phyloP scores from a whole-genome alignment of 2,113 vertebrate species.

The Cinclus mexicanus region DNA sequence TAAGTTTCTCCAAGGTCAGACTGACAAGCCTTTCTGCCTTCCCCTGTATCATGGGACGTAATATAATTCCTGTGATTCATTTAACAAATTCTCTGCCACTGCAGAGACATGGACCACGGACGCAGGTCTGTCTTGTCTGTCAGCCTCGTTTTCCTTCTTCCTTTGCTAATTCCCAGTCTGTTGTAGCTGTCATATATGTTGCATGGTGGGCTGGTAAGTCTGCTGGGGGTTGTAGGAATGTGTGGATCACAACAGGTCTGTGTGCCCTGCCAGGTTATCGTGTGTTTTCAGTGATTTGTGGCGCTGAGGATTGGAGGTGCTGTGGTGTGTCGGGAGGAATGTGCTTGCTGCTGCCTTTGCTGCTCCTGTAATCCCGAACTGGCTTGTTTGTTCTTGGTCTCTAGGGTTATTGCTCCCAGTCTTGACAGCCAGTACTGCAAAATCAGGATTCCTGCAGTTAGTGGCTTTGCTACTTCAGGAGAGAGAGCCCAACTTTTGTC shows the following conservation, averaged over 20 bases:
- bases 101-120: neutral
- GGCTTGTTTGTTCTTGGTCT: neutral
- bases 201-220: neutral
- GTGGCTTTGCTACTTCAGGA: constrained; percentile 24
- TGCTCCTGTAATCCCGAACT: neutral
- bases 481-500: constrained; percentile 2
- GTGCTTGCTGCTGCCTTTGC: neutral
- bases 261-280: neutral
- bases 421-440: constrained; percentile 20
- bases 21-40: constrained; percentile 42
- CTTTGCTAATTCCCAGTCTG: neutral
- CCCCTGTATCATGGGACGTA: constrained; percentile 53
- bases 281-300: neutral
- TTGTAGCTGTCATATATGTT: neutral
- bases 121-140: neutral
- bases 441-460: constrained; percentile 19
- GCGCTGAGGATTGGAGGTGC: neutral
- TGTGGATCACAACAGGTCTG: neutral
- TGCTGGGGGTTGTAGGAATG: neutral
- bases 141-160: neutral
- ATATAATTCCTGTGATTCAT: constrained; percentile 61
- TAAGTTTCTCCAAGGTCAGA: constrained; percentile 45
- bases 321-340: neutral
- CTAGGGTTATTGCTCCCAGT: neutral
- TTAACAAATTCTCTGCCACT: constrained; percentile 44